Conservation (phyloP, 2,888 invertebrate genomes). For the Mamestra brassicae region DNA sequence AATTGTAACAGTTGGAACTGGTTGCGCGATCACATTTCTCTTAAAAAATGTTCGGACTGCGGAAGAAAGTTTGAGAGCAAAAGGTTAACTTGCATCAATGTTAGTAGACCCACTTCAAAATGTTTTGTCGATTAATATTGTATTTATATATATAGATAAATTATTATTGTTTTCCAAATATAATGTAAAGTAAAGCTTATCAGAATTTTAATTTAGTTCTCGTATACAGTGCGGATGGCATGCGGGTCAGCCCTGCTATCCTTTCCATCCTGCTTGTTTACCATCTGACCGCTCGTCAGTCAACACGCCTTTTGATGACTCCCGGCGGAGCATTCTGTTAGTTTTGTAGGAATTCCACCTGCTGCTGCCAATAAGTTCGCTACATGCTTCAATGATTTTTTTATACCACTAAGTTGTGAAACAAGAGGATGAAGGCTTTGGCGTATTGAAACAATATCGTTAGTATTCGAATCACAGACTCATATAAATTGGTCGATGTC, state of each 20-base stretch:
- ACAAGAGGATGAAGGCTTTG: background rate
- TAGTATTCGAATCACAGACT: background rate
- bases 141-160: too few species aligned
- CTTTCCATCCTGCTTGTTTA: conserved; percentile 9
- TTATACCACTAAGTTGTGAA: background rate
- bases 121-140: background rate
- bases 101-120: background rate
- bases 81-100: conserved; percentile 10
- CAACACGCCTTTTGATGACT: conserved; percentile 5
- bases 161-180: too few species aligned
- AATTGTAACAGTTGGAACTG: conserved; percentile 55
- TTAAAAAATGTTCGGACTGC: conserved; percentile 31
- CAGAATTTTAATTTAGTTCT: background rate
- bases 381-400: background rate
- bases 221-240: background rate
- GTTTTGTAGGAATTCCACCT: conserved; percentile 5
- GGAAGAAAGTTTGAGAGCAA: conserved; percentile 9
- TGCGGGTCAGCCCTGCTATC: background rate
- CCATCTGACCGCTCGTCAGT: conserved; percentile 22
- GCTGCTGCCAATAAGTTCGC: background rate
- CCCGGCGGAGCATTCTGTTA: conserved; percentile 3
- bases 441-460: background rate
- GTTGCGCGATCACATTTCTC: conserved; percentile 44
- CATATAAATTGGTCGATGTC: background rate
- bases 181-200: background rate